Evolutionary conservation across 92 coral and sea anemone species (phyloP).

Genomic region (Actinostola sp.): DNA sequence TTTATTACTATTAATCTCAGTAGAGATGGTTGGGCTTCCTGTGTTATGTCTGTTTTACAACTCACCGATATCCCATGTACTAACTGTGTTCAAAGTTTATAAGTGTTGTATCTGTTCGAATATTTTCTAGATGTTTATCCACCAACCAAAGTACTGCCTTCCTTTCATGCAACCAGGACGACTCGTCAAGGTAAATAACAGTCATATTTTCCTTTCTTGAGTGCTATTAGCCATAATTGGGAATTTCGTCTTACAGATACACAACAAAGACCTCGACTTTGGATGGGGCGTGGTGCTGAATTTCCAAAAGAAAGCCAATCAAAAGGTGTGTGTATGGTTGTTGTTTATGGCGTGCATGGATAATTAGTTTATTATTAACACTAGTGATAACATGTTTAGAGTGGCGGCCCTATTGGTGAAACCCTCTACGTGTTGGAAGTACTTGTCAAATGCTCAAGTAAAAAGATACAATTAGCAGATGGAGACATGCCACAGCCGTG

Average conservation of each 20-base stretch:
- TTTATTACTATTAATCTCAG: no score
- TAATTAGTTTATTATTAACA: no score
- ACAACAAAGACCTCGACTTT: conserved; percentile 81
- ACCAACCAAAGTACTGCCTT: conserved; percentile 91
- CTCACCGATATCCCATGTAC: no score
- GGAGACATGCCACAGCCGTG: conserved; percentile 92
- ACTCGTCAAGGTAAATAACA: conserved; percentile 74
- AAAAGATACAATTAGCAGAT: conserved; percentile 79
- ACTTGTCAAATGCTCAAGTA: conserved; percentile 82
- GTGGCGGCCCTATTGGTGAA: conserved; percentile 76
- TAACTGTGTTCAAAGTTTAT: not conserved
- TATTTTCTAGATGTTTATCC: conserved; percentile 72
- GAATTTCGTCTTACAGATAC: conserved; percentile 59
- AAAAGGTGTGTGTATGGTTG: conserved; percentile 64
- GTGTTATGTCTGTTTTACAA: no score
- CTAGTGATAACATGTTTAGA: no score
- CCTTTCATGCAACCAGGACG: conserved; percentile 99
- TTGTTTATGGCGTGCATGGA: not conserved
- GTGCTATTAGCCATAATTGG: not conserved
- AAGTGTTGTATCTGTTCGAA: not conserved
- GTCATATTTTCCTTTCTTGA: not conserved
- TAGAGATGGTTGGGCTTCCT: no score
- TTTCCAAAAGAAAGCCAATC: conserved; percentile 96
- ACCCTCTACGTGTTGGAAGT: conserved; percentile 88
- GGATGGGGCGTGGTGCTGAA: conserved; percentile 97